Evolutionary conservation across 2,888 invertebrate genomes (phyloP).

Genomic region (Drosophila mettleri): DNA sequence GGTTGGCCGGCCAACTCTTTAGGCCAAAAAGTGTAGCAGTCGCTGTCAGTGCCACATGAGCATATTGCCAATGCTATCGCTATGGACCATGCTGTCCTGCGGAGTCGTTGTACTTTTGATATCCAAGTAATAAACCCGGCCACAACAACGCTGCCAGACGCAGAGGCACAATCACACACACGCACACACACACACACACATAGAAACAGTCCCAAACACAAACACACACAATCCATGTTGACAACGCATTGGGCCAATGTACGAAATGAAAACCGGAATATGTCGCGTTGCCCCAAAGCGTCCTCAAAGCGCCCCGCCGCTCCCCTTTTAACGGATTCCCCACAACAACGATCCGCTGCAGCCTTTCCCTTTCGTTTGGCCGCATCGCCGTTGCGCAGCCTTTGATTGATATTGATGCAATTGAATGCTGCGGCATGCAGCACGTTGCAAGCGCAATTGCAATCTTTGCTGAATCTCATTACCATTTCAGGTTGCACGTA

Average conservation of each 20-base stretch:
- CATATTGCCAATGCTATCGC: slow-evolving; percentile 18
- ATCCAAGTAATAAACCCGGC: slow-evolving; percentile 68
- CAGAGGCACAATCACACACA: slow-evolving; percentile 11
- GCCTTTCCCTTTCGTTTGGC: slow-evolving; percentile 73
- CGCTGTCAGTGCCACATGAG: slow-evolving; percentile 22
- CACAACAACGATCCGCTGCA: not conserved
- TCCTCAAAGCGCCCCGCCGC: slow-evolving; percentile 10
- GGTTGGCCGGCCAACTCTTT: slow-evolving; percentile 59
- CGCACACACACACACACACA: slow-evolving; percentile 4
- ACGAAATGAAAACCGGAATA: slow-evolving; percentile 71
- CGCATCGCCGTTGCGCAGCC: slow-evolving; percentile 19
- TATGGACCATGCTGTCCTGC: slow-evolving; percentile 49
- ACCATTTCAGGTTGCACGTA: slow-evolving; percentile 38
- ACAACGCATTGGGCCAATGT: slow-evolving; percentile 68
- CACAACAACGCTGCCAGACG: slow-evolving; percentile 27
- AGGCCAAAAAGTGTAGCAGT: slow-evolving; percentile 76
- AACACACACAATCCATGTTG: slow-evolving; percentile 23
- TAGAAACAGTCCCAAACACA: too few relatives aligned
- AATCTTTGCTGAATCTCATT: slow-evolving; percentile 34
- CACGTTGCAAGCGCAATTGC: slow-evolving; percentile 26
- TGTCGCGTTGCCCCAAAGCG: slow-evolving; percentile 44
- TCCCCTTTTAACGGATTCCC: not conserved
- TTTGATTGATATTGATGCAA: slow-evolving; percentile 45
- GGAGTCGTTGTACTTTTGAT: slow-evolving; percentile 80
- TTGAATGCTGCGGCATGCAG: slow-evolving; percentile 29